Evolutionary conservation across 2,797 vertebrate genomes (phyloP).

Genomic region (Propithecus perrieri): DNA sequence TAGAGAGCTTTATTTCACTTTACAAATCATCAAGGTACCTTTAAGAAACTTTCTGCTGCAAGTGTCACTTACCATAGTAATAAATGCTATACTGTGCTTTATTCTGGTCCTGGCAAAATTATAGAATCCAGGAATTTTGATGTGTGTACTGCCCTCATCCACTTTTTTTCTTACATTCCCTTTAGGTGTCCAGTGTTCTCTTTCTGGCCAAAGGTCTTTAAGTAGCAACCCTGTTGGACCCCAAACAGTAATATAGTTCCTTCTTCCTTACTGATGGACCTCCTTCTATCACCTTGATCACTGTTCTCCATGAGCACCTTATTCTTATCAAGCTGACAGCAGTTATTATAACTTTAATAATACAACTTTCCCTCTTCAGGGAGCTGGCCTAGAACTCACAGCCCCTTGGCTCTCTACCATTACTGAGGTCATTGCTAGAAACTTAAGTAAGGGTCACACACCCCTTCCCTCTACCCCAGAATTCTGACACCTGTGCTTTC

Average conservation of each 20-base stretch:
- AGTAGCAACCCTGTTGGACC: neutral
- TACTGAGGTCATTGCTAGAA: neutral
- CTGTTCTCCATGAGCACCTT: neutral
- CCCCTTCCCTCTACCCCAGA: neutral
- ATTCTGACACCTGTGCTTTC: neutral
- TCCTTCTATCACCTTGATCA: neutral
- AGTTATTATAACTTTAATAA: neutral
- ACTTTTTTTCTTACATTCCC: neutral
- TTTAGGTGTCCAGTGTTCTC: neutral
- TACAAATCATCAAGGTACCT: neutral
- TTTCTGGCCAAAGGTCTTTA: neutral
- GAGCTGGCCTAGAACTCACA: neutral
- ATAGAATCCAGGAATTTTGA: neutral
- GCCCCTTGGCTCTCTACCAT: neutral
- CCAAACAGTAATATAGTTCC: neutral
- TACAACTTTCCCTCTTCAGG: neutral
- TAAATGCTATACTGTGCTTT: neutral
- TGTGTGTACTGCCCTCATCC: neutral
- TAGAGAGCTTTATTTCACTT: neutral
- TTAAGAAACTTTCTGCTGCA: neutral
- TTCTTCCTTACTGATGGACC: neutral
- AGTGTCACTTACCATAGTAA: neutral
- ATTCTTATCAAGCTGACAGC: neutral
- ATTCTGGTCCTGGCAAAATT: neutral
- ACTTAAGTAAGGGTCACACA: neutral